Conservation (phyloP, 2,888 invertebrate genomes). For the Apoda limacodes region DNA sequence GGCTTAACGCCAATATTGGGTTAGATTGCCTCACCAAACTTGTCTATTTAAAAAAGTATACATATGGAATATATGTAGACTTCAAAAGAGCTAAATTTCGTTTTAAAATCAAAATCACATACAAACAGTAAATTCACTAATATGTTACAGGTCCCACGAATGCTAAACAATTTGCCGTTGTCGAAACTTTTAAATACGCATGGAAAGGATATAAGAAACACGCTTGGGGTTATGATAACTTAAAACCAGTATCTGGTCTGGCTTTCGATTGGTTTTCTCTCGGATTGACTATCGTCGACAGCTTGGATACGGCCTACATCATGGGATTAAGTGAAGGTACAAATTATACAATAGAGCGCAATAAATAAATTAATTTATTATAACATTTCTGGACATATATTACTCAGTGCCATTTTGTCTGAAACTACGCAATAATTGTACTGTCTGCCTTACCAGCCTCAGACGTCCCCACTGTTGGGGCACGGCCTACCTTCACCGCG, state of each 20-base stretch:
- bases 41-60: background rate
- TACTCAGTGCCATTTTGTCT: too few species aligned
- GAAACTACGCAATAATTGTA: too few species aligned
- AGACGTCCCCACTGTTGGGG: too few species aligned
- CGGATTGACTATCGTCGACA: conserved; percentile 96
- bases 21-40: too few species aligned
- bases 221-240: conserved; percentile 98
- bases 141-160: conserved; percentile 77
- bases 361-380: too few species aligned
- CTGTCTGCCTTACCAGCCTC: too few species aligned
- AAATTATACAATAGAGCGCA: too few species aligned
- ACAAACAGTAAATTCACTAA: background rate
- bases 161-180: conserved; percentile 85
- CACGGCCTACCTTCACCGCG: too few species aligned
- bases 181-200: conserved; percentile 91
- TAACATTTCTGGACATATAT: too few species aligned
- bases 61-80: background rate
- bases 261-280: conserved; percentile 95
- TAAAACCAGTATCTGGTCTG: conserved; percentile 88
- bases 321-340: conserved; percentile 90
- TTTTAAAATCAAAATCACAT: background rate
- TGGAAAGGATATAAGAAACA: conserved; percentile 94
- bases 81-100: background rate
- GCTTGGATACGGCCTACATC: conserved; percentile 94
- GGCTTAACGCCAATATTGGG: too few species aligned